Percentiles rank a stretch among this genome's conserved stretches.
Conservation (phyloP, 2,888 invertebrate genomes). For the Ecliptopera silaceata region DNA sequence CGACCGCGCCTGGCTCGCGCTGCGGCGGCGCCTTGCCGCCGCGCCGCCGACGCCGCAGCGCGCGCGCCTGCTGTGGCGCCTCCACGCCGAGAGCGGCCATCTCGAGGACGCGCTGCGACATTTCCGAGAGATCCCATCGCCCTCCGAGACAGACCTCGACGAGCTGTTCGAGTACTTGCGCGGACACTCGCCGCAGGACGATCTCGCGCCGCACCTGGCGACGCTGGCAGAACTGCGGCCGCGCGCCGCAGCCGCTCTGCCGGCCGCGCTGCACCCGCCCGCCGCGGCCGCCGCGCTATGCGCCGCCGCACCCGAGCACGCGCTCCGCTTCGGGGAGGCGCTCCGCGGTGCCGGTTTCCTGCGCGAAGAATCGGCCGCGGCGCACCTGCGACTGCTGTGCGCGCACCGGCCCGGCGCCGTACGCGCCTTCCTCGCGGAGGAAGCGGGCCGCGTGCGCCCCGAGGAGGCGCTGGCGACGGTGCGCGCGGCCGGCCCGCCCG, state of each 20-base stretch:
- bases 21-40: slow-evolving; percentile 42
- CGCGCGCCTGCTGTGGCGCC: slow-evolving; percentile 62
- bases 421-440: slow-evolving; percentile 54
- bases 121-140: slow-evolving; percentile 55
- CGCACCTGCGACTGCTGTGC: slow-evolving; percentile 62
- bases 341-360: slow-evolving; percentile 44
- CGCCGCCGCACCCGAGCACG: slow-evolving; percentile 48
- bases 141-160: slow-evolving; percentile 59
- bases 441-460: slow-evolving; percentile 64
- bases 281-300: slow-evolving; percentile 48
- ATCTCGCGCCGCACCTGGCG: slow-evolving; percentile 38
- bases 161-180: slow-evolving; percentile 68
- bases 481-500: slow-evolving; percentile 51
- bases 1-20: slow-evolving; percentile 66
- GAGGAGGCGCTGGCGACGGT: slow-evolving; percentile 67
- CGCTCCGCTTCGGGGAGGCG: slow-evolving; percentile 50
- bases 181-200: slow-evolving; percentile 39
- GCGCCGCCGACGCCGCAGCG: slow-evolving; percentile 40
- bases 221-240: slow-evolving; percentile 55
- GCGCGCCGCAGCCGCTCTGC: slow-evolving; percentile 60
- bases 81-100: slow-evolving; percentile 45
- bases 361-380: slow-evolving; percentile 56
- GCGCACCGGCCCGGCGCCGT: slow-evolving; percentile 51
- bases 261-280: slow-evolving; percentile 45
- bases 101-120: slow-evolving; percentile 46